Conservation (phyloP, 2,888 invertebrate species). For the Chironomus tentans region DNA sequence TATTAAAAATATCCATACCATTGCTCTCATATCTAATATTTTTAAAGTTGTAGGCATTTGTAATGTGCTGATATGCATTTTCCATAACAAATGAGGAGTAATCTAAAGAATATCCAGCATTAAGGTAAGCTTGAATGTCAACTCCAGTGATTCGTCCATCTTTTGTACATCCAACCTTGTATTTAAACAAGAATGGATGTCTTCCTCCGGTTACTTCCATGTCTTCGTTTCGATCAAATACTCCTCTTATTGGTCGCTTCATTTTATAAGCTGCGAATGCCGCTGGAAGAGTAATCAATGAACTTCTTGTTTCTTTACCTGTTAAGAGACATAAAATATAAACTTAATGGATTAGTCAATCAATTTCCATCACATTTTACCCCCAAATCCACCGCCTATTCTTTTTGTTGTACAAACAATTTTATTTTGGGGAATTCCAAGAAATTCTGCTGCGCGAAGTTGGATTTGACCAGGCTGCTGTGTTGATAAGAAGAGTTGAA, state of each 20-base stretch:
- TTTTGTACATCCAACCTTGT: constrained; percentile 70
- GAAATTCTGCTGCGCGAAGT: constrained; percentile 57
- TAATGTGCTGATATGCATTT: constrained; percentile 71
- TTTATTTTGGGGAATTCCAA: constrained; percentile 64
- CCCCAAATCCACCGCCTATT: constrained; percentile 79
- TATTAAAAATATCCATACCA: no score
- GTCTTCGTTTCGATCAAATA: constrained; percentile 90
- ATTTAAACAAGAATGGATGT: constrained; percentile 72
- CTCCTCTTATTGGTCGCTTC: constrained; percentile 69
- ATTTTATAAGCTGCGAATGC: constrained; percentile 74
- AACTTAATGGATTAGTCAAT: no score
- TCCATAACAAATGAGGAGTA: constrained; percentile 69
- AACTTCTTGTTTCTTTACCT: constrained; percentile 67
- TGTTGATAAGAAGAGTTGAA: constrained; percentile 74
- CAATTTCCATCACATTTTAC: no score
- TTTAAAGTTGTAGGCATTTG: constrained; percentile 75
- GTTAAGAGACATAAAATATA: no score
- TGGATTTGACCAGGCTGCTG: constrained; percentile 74
- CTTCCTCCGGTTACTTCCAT: constrained; percentile 59
- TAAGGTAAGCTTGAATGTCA: constrained; percentile 64
- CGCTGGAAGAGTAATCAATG: constrained; percentile 59
- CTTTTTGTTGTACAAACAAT: constrained; percentile 73
- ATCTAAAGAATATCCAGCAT: constrained; percentile 76
- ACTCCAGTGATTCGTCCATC: constrained; percentile 67
- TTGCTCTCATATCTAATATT: constrained; percentile 60